phyloP scores from a whole-genome alignment of 2,888 invertebrate genomes.

The Parascotia fuliginaria region DNA sequence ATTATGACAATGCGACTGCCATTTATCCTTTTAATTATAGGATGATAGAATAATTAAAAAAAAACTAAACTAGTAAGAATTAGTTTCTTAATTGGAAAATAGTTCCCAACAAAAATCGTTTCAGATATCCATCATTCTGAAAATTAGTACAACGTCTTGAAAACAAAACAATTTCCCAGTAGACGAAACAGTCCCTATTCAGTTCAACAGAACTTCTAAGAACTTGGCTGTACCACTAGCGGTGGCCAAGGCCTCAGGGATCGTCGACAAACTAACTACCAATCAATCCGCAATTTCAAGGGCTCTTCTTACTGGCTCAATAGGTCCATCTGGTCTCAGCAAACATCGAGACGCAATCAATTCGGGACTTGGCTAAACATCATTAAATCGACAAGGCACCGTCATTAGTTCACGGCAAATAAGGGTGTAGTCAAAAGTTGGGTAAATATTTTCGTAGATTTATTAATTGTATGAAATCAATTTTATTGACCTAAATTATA shows the following conservation, averaged over 20 bases:
- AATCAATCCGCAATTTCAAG: conserved; percentile 37
- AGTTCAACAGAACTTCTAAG: background rate
- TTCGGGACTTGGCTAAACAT: conserved; percentile 44
- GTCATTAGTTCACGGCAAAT: conserved; percentile 24
- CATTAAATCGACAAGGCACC: conserved; percentile 34
- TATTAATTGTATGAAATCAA: background rate
- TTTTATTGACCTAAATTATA: background rate
- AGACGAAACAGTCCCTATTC: background rate
- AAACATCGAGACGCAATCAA: conserved; percentile 52
- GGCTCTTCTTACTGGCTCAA: conserved; percentile 36
- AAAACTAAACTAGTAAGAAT: too few species aligned
- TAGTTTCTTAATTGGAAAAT: too few species aligned
- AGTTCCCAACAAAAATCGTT: background rate
- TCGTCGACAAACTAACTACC: conserved; percentile 41
- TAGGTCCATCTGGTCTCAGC: conserved; percentile 41
- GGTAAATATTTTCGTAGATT: conserved; percentile 1
- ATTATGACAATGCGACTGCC: too few species aligned
- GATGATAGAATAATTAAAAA: too few species aligned
- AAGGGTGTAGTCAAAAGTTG: conserved; percentile 6
- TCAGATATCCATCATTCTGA: conserved; percentile 2
- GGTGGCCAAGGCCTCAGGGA: conserved; percentile 14
- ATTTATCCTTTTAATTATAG: too few species aligned
- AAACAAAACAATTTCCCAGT: conserved; percentile 11
- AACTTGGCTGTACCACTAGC: conserved; percentile 11
- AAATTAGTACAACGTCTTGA: conserved; percentile 7